Base-by-base conservation (phyloP, 1,140 invertebrate species). In the Drosophila lacteicornis region DNA sequence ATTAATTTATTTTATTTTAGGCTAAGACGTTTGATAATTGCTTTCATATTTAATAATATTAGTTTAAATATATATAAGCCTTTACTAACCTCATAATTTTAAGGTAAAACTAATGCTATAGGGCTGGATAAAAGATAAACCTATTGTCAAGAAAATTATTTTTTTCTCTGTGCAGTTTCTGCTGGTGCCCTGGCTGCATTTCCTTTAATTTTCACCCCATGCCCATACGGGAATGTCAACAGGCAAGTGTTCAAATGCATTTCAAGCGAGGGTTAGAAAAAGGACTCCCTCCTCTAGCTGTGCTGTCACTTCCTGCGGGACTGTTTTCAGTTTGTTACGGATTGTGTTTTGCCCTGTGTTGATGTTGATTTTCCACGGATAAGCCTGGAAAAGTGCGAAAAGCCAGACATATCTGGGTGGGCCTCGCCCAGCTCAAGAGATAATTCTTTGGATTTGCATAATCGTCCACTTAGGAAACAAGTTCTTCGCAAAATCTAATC, bases 221-320 rank as follows among this genome's bases (percentile, higher is more conserved):
- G 67, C 55, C 70, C 50, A 73, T 53, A 46, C 58, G 27, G 69
- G 55, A 88, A 78, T 71, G 80, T 88, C 84, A 87, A 87, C 84
- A 88, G 66, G 58, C 71, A 88, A 87, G 58, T 77, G 82, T 66
- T 43, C 68, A 79, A 80, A 86, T 81, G 78, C 82, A 78, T 84
- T 84, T 70, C 47, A 58, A 12, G 50, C 19, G 6, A 3, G 17
- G 15, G 12, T 46, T 17, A 42, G 33, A 46, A 38, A 67, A 33
- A 46, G 67, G 25, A 61, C 12, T 33, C 17, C 12, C 27, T 33
- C 5, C 25, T 22, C 7, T 12, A 59, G 47, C 25, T 30, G 49
- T 30, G 56, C 63, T 45, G 74, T 50, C 56, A 61, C 57, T 61
- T 78, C 63, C 74, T 78, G 75, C 56, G 40, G 75, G 75, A 61